phyloP scores from a whole-genome alignment of 2,797 vertebrate species.

The Falco columbarius region DNA sequence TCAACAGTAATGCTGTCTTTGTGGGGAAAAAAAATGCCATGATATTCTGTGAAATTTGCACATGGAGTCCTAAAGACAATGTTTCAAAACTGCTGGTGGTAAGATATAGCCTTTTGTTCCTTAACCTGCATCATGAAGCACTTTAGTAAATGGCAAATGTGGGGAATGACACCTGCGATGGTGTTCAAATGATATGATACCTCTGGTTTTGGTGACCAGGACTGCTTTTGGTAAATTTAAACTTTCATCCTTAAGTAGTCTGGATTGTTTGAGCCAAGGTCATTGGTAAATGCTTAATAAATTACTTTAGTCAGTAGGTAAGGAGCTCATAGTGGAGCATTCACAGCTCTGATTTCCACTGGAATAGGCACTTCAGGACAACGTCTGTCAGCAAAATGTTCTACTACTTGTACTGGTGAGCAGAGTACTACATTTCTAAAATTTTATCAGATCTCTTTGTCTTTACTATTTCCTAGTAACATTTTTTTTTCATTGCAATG shows the following conservation, averaged over 20 bases:
- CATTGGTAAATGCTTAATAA: not conserved
- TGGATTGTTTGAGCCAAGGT: not conserved
- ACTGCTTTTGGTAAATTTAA: not conserved
- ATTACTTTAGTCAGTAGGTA: not conserved
- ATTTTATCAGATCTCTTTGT: not conserved
- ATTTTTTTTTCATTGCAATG: not conserved
- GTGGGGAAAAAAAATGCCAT: not conserved
- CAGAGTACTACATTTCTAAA: not conserved
- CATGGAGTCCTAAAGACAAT: not conserved
- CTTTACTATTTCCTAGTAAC: not conserved
- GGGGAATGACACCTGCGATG: not conserved
- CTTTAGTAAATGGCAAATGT: not conserved
- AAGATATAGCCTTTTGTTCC: not conserved
- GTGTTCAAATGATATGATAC: not conserved
- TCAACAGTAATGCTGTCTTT: not conserved
- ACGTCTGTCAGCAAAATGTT: not conserved
- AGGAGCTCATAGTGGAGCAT: not conserved
- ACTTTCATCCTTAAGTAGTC: not conserved
- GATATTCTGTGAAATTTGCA: not conserved
- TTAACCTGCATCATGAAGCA: not conserved
- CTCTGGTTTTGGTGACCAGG: not conserved
- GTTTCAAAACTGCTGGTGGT: not conserved
- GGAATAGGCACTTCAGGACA: not conserved
- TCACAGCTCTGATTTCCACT: not conserved
- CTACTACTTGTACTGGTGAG: not conserved